Conservation (phyloP, 2,888 invertebrate species). For the Sarcophaga rosellei region DNA sequence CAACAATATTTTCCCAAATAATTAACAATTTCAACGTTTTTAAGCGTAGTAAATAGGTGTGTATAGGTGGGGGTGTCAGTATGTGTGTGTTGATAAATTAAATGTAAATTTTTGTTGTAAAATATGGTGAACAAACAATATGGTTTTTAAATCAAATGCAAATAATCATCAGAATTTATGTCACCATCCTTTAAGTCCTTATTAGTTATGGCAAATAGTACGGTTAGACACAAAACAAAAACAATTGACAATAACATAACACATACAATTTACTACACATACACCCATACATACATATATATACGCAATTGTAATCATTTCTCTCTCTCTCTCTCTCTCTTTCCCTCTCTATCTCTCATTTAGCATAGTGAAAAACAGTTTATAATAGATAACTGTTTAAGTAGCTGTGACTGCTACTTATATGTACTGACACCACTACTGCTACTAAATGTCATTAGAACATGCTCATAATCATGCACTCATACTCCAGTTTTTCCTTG, state of each 20-base stretch:
- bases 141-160: constrained; percentile 56
- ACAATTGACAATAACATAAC: constrained; percentile 43
- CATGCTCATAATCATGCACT: constrained; percentile 49
- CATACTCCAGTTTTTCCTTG: constrained; percentile 10
- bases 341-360: neutral
- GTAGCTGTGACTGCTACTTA: constrained; percentile 58
- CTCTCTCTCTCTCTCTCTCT: neutral
- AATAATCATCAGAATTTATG: constrained; percentile 58
- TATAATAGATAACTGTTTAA: constrained; percentile 53
- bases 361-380: constrained; percentile 24
- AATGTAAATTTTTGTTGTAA: constrained; percentile 26
- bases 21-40: too few species aligned
- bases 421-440: constrained; percentile 60
- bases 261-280: constrained; percentile 19
- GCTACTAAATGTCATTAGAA: constrained; percentile 67
- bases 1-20: too few species aligned
- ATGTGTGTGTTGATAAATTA: constrained; percentile 8
- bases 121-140: constrained; percentile 43
- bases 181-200: constrained; percentile 54
- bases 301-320: too few species aligned
- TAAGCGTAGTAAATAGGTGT: too few species aligned
- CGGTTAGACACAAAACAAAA: constrained; percentile 61
- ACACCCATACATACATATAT: too few species aligned
- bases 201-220: constrained; percentile 60
- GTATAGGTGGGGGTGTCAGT: neutral